Percentiles rank a stretch among this genome's conserved stretches.
phyloP scores from a whole-genome alignment of 2,797 vertebrate genomes.

The Rhodeus uyekii region DNA sequence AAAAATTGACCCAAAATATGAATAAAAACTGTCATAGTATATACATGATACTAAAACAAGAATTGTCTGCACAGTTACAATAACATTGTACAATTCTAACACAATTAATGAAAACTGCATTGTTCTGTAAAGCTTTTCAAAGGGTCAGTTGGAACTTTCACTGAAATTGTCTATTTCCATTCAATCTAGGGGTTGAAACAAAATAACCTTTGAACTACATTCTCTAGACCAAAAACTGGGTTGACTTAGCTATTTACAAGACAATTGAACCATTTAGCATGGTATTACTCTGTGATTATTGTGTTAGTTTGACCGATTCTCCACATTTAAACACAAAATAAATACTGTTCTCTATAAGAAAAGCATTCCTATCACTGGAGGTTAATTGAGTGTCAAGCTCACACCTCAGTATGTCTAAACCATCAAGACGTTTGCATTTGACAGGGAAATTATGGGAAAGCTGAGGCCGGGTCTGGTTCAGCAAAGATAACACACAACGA shows the following conservation, averaged over 20 bases:
- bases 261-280: not conserved
- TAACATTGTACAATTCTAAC: not conserved
- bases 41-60: too few species aligned
- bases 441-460: conserved; percentile 43
- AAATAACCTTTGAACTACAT: not conserved
- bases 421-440: conserved; percentile 38
- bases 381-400: conserved; percentile 54
- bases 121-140: not conserved
- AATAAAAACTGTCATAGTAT: too few species aligned
- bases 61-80: not conserved
- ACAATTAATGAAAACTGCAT: not conserved
- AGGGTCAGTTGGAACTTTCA: not conserved
- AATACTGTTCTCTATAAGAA: conserved; percentile 28
- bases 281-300: not conserved
- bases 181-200: not conserved
- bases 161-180: not conserved
- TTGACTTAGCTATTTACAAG: not conserved
- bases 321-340: not conserved
- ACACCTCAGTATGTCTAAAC: conserved; percentile 32
- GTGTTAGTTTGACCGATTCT: not conserved
- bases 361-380: conserved; percentile 45
- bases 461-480: conserved; percentile 48
- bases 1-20: too few species aligned
- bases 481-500: conserved; percentile 53
- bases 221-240: not conserved